phyloP scores from a whole-genome alignment of 2,888 invertebrate genomes.

The Theristus sp. region DNA sequence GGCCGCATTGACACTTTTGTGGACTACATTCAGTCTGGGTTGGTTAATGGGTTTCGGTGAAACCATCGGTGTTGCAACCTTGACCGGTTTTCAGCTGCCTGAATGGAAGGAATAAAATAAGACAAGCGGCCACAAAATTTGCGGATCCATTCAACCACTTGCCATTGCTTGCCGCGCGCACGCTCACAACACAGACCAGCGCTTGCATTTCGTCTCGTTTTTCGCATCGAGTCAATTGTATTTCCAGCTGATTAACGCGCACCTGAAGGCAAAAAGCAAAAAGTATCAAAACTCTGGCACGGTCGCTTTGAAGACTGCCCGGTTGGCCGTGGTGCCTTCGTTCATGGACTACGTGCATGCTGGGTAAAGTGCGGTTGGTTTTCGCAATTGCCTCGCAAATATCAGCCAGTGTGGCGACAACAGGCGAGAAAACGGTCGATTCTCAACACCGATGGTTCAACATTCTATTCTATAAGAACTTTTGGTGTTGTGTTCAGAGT shows the following conservation, averaged over 20 bases:
- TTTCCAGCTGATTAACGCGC: background rate
- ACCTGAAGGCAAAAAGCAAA: conserved; percentile 24
- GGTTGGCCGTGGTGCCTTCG: background rate
- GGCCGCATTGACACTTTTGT: background rate
- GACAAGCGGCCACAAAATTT: too few relatives aligned
- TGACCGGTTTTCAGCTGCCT: too few relatives aligned
- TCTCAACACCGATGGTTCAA: too few relatives aligned
- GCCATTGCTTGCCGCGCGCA: background rate
- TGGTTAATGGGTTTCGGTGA: background rate
- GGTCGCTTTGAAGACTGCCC: background rate
- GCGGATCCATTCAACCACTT: background rate
- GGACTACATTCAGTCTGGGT: conserved; percentile 3
- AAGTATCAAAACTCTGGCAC: conserved; percentile 17
- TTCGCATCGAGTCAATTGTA: background rate
- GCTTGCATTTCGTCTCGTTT: background rate
- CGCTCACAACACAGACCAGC: background rate
- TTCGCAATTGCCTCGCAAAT: too few relatives aligned
- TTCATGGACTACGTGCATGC: background rate
- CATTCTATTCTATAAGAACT: too few relatives aligned
- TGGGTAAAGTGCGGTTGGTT: background rate
- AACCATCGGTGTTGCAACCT: background rate
- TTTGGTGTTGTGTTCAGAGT: too few relatives aligned
- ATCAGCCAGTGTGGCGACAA: too few relatives aligned
- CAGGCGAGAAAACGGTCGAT: too few relatives aligned
- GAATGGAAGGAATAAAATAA: too few relatives aligned